Evolutionary conservation across 2,888 invertebrate genomes (phyloP), one percentile per base, ranked within the genome.

Genomic region (Cerastoderma edule): DNA sequence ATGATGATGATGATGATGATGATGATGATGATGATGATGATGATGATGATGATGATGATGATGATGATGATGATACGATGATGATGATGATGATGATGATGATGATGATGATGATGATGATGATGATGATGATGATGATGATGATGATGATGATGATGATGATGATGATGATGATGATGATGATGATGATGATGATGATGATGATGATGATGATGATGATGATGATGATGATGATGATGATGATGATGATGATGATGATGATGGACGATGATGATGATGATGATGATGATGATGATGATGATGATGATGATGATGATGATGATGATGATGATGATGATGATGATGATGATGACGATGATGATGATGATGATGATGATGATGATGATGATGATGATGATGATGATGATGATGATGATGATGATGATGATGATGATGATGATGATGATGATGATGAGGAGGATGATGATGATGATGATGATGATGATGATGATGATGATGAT

Each of bases 11-110:
- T 57, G 76, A 75, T 57, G 76, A 57, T 50, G 67, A 67, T 60
- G 72, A 60, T 67, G 72, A 67, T 68, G 60, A 56, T 50, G 76
- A 67, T 75, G 76, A 57, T 60, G 68, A 67, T 67, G 72, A 67
- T 60, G 57, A 60, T 53, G 53, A 53, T 53, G 53, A 16, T 16
- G 53, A 53, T 53, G 53, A 53, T 53, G 44, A 28, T 32, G 22
- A 53, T 53, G 53, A 53, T 53, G 39, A 16, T 39, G 39, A 10
- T 13, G 39, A 53, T 53, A 53, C n/a, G 53, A 16, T 16, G 53
- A 53, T 53, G 53, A 53, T 53, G 53, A 53, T 16, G 22, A 16
- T 16, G 53, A 53, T n/a, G 13, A 53, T 53, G 53, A 53, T 53
- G 53, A 16, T 16, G 53, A 53, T 53, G 53, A 53, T 53, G 53